A percentile compares a stretch with the other conserved stretches of the same genome.
Conservation (phyloP, 2,113 vertebrate genomes). For the Hiodon tergisus region DNA sequence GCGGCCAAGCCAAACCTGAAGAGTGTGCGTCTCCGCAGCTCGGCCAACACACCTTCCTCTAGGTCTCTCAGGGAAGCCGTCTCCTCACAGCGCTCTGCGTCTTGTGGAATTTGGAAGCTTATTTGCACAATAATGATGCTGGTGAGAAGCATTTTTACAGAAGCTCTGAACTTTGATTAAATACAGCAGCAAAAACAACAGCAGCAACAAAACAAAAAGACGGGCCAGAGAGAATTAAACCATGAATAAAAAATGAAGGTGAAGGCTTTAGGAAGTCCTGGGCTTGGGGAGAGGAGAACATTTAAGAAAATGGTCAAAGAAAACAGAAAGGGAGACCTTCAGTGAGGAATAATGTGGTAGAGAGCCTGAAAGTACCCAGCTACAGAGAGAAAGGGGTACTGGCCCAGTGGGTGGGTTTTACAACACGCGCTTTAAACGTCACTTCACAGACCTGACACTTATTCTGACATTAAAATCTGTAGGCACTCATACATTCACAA, state of each 20-base stretch:
- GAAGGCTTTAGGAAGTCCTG: not conserved
- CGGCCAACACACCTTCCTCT: too few species aligned
- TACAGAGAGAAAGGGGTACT: not conserved
- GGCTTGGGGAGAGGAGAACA: too few species aligned
- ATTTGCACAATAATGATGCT: not conserved
- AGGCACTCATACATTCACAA: too few species aligned
- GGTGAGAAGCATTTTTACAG: not conserved
- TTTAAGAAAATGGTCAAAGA: too few species aligned
- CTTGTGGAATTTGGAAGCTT: not conserved
- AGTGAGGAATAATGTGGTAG: too few species aligned
- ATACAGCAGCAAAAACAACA: not conserved
- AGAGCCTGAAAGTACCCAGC: not conserved
- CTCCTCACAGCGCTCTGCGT: not conserved
- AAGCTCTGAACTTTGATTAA: conserved; percentile 2
- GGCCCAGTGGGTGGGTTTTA: not conserved
- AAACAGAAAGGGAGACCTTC: too few species aligned
- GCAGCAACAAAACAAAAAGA: not conserved
- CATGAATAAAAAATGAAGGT: not conserved
- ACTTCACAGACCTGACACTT: too few species aligned
- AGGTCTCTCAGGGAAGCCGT: too few species aligned
- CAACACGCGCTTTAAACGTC: too few species aligned
- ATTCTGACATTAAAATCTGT: too few species aligned
- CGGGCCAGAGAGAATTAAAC: not conserved
- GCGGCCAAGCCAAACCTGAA: too few species aligned
- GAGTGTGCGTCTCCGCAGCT: too few species aligned